These are phyloP conservation scores for Penaeus japonicus DNA, from an alignment of 1,140 invertebrate genomes.

Conservation along the genomic window DNA sequence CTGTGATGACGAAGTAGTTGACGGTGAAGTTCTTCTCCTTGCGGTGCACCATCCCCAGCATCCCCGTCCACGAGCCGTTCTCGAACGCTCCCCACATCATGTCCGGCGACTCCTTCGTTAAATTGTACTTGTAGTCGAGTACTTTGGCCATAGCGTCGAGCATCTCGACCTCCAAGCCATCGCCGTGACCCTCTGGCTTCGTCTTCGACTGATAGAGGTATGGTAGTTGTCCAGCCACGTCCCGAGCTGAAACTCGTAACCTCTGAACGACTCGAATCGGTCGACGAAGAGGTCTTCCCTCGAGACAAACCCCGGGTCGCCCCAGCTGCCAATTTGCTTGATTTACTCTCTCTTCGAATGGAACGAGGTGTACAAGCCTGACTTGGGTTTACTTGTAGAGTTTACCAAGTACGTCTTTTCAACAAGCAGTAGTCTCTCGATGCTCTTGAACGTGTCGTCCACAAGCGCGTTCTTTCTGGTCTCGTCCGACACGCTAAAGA, in stretches of 20 bases:
- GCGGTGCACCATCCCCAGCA: slow-evolving; percentile 20
- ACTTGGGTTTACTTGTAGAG: no score
- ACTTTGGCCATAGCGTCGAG: slow-evolving; percentile 6
- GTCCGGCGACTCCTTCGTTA: slow-evolving; percentile 19
- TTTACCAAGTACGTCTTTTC: no score
- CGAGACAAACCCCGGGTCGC: no score
- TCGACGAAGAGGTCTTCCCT: no score
- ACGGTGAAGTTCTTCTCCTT: slow-evolving; percentile 32
- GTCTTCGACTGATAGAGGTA: neutral
- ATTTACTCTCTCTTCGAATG: no score
- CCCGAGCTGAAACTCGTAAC: slow-evolving; percentile 11
- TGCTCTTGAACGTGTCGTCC: no score
- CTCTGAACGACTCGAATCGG: slow-evolving; percentile 10
- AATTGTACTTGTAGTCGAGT: slow-evolving; percentile 14
- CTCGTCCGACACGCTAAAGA: no score
- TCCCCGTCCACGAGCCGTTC: slow-evolving; percentile 28
- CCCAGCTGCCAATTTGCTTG: no score
- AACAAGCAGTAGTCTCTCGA: no score
- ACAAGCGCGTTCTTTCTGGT: no score
- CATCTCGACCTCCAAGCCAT: slow-evolving; percentile 27
- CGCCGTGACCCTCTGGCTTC: neutral
- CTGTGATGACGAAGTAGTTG: neutral
- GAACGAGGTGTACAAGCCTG: no score
- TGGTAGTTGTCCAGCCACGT: slow-evolving; percentile 22
- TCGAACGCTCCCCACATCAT: slow-evolving; percentile 28